Base-by-base conservation (phyloP, 1,140 invertebrate genomes). In the Drosophila kurseongensis region DNA sequence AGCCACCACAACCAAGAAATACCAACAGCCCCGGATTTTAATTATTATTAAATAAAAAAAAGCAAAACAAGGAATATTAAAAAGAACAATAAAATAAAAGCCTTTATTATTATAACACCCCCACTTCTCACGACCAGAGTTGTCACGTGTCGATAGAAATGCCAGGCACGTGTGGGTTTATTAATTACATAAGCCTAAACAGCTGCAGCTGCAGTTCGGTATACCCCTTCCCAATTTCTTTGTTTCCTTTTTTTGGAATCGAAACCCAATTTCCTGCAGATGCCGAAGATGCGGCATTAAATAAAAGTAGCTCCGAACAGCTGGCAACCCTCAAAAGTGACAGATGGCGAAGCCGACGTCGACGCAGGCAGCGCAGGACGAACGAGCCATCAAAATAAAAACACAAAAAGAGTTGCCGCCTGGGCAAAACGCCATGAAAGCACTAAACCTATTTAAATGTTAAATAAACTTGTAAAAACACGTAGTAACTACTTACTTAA, bases 261-360 rank as follows among this genome's bases (percentile, higher is more conserved):
- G 56, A 78, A 80, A 80, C 76, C 50, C 66, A 89, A 88, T 89
- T 88, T 88, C 84, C 84, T 88, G 83, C 83, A 89, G 71, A 88
- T 76, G 78, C 66, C 14, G 16, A 71, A 71, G 68, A 71, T 60
- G 69, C 82, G 23, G 75, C 83, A 35, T 56, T 23, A 50, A 67
- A 56, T 54, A 62, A 65, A 78, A 52, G 44, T 48, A 8, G 40
- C 9, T 32, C 10, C 38, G 13, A 27, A 88, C 83, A 88, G 83
- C 83, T 88, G 83, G 79, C 80, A 79, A 77, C 78, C 78, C 82
- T 72, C 63, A 16, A 16, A 52, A 59, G 35, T 75, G 78, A 85
- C 81, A 85, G 81, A 84, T 88, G 84, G 83, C 51, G 44, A 51
- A 52, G 74, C 52, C 55, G 42, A 50, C 63, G 75, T 56, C 27